Evolutionary conservation across 2,113 vertebrate genomes (phyloP).

Genomic region (Gobiocypris rarus): DNA sequence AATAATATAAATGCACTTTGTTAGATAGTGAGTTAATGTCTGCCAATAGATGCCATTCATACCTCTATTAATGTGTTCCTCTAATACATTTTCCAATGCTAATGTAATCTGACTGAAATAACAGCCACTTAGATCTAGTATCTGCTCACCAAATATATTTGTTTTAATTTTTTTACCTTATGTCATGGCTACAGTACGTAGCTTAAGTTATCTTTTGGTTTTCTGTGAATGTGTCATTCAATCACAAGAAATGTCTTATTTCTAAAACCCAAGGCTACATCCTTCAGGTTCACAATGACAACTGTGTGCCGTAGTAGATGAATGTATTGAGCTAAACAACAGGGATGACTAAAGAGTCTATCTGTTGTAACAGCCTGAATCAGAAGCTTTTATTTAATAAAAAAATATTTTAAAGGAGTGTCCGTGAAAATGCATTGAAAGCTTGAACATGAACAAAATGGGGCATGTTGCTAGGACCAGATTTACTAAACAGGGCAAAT

Average conservation of each 20-base stretch:
- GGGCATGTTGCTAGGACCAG: not conserved
- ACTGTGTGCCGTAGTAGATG: not conserved
- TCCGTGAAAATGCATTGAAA: not conserved
- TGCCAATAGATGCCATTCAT: constrained; percentile 14
- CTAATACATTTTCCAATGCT: not conserved
- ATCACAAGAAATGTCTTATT: not conserved
- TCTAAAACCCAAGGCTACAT: constrained; percentile 14
- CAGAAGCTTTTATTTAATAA: not conserved
- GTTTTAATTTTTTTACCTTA: not conserved
- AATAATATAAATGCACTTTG: not conserved
- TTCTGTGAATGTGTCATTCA: not conserved
- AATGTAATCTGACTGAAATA: not conserved
- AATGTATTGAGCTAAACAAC: not conserved
- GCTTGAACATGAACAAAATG: not conserved
- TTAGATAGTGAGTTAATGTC: constrained; percentile 9
- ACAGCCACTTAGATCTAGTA: constrained; percentile 5
- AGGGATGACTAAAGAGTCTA: constrained; percentile 2
- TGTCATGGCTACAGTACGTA: not conserved
- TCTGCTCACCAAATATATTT: constrained; percentile 3
- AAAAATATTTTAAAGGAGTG: not conserved
- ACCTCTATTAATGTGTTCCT: constrained; percentile 11
- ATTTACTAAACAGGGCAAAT: too few relatives aligned
- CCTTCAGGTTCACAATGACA: not conserved
- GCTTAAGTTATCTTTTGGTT: not conserved
- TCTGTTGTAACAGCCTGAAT: not conserved